These are phyloP conservation scores for Colletes collaris DNA, from an alignment of 2,888 invertebrate species.

Conservation along the genomic window DNA sequence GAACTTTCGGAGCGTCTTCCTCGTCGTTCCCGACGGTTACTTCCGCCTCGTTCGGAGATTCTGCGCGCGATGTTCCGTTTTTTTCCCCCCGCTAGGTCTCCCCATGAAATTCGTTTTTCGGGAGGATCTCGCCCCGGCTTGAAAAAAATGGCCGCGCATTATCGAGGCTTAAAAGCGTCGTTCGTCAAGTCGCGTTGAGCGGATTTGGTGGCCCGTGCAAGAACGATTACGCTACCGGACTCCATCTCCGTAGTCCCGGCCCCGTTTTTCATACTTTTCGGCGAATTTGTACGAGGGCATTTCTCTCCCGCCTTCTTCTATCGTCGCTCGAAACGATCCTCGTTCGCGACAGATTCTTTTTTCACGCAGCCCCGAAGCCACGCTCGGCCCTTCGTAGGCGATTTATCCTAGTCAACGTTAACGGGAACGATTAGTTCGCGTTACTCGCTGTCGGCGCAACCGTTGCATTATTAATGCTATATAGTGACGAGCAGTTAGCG, in stretches of 20 bases:
- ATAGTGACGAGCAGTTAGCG: constrained; percentile 11
- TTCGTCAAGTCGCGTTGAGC: constrained; percentile 58
- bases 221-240: constrained; percentile 43
- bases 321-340: neutral
- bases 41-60: neutral
- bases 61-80: neutral
- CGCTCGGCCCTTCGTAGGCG: neutral
- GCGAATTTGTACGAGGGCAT: constrained; percentile 33
- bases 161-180: constrained; percentile 62
- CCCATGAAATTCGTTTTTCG: constrained; percentile 46
- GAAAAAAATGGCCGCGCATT: constrained; percentile 59
- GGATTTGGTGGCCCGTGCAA: constrained; percentile 54
- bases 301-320: constrained; percentile 9
- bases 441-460: neutral
- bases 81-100: constrained; percentile 28
- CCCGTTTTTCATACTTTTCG: constrained; percentile 47
- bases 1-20: neutral
- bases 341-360: neutral
- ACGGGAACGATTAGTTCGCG: neutral
- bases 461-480: neutral
- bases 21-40: neutral
- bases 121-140: constrained; percentile 34
- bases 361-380: neutral
- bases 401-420: constrained; percentile 1
- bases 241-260: neutral